phyloP scores from a whole-genome alignment of 1,140 invertebrate species.

The Fopius arisanus region DNA sequence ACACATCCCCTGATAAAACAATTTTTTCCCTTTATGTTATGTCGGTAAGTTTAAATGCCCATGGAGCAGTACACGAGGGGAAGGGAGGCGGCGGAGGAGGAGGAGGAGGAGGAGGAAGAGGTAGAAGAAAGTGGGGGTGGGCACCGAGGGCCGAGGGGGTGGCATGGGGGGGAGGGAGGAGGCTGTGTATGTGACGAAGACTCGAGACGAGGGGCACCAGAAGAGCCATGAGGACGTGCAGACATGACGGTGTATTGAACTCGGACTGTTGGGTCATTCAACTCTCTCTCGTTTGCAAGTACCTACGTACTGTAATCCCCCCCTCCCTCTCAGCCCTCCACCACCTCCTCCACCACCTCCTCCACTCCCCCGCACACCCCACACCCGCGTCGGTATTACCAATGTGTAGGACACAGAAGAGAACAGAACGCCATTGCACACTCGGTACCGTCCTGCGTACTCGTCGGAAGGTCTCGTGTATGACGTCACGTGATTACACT shows the following conservation, averaged over 20 bases:
- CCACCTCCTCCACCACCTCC: not conserved
- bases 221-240: conserved; percentile 6
- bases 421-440: not conserved
- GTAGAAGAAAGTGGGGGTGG: not conserved
- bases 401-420: too few relatives aligned
- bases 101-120: not conserved
- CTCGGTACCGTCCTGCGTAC: conserved; percentile 29
- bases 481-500: conserved; percentile 56
- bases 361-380: not conserved
- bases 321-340: not conserved
- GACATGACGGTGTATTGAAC: conserved; percentile 58
- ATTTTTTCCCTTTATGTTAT: not conserved
- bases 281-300: conserved; percentile 36
- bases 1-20: too few relatives aligned
- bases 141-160: not conserved
- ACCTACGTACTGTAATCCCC: not conserved
- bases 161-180: not conserved
- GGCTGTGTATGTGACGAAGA: conserved; percentile 1
- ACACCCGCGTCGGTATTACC: too few relatives aligned
- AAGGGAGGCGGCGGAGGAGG: not conserved
- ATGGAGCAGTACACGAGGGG: not conserved
- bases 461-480: conserved; percentile 35
- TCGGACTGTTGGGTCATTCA: conserved; percentile 57
- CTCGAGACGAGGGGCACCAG: conserved; percentile 3
- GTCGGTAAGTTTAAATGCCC: not conserved